These are phyloP conservation scores for Porphyrio hochstetteri DNA, from an alignment of 2,113 vertebrate genomes.

Conservation along the genomic window DNA sequence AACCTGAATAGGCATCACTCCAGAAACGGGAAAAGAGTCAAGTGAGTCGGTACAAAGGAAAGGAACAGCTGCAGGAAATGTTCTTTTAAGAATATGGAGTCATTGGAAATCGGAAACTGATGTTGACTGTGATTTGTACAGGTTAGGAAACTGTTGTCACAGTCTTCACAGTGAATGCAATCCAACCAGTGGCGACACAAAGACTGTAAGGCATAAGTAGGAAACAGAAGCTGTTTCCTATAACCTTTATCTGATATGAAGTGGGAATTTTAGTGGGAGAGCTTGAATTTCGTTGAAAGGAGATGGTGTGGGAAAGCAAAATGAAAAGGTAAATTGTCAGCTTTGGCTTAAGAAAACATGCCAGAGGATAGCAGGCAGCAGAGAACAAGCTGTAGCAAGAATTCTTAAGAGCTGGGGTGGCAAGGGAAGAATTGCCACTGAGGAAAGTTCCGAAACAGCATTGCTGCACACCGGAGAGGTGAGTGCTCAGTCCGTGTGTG, in stretches of 20 bases:
- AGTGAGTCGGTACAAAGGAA: not conserved
- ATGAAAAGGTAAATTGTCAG: not conserved
- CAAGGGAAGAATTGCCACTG: not conserved
- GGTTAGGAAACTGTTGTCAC: not conserved
- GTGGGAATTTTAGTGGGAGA: not conserved
- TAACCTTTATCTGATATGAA: not conserved
- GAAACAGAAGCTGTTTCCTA: not conserved
- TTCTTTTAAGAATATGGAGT: not conserved
- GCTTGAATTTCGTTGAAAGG: not conserved
- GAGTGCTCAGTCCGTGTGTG: not conserved
- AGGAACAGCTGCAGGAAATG: not conserved
- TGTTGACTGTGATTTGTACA: not conserved
- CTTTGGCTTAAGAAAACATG: not conserved
- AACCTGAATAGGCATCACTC: not conserved
- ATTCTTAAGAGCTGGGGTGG: not conserved
- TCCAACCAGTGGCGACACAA: not conserved
- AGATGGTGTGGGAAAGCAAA: not conserved
- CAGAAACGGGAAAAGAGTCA: not conserved
- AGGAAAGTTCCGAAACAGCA: not conserved
- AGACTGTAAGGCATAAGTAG: not conserved
- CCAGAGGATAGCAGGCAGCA: not conserved
- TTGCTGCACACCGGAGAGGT: not conserved
- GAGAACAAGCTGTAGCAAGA: constrained; percentile 24
- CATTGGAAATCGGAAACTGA: not conserved
- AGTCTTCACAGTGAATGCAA: not conserved